A percentile compares a stretch with the other conserved stretches of the same genome.
Evolutionary conservation across 2,113 vertebrate genomes (phyloP).

Genomic region (Ramphastos sulfuratus): DNA sequence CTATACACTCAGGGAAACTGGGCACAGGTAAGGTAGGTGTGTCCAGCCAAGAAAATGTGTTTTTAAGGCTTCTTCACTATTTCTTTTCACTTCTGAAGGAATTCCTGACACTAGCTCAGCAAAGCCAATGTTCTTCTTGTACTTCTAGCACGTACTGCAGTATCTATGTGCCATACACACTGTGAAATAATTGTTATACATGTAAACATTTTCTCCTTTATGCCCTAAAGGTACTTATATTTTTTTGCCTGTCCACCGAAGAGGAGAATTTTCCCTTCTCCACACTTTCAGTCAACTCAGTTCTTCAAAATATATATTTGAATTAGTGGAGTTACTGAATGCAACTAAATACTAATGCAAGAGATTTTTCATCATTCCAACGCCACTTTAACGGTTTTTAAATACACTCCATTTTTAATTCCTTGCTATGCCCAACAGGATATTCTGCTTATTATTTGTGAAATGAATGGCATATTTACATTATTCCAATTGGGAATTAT

Average conservation of each 20-base stretch:
- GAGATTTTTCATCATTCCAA: not conserved
- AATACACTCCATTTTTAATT: conserved; percentile 41
- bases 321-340: not conserved
- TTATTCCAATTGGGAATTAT: conserved; percentile 26
- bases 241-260: not conserved
- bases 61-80: not conserved
- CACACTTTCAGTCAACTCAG: not conserved
- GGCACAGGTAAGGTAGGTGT: not conserved
- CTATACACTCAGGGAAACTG: not conserved
- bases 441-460: conserved; percentile 31
- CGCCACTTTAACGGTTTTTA: not conserved
- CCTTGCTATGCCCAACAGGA: not conserved
- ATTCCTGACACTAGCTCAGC: not conserved
- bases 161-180: not conserved
- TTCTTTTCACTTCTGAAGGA: not conserved
- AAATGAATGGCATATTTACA: conserved; percentile 30
- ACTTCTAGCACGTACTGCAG: not conserved
- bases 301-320: not conserved
- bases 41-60: not conserved
- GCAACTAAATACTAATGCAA: not conserved
- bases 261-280: not conserved
- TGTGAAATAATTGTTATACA: not conserved
- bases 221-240: not conserved
- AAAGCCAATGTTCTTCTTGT: not conserved
- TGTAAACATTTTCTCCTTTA: not conserved